Evolutionary conservation across 2,797 vertebrate genomes (phyloP), one percentile per base, ranked within the genome.

Genomic region (Sebastes steindachneri): DNA sequence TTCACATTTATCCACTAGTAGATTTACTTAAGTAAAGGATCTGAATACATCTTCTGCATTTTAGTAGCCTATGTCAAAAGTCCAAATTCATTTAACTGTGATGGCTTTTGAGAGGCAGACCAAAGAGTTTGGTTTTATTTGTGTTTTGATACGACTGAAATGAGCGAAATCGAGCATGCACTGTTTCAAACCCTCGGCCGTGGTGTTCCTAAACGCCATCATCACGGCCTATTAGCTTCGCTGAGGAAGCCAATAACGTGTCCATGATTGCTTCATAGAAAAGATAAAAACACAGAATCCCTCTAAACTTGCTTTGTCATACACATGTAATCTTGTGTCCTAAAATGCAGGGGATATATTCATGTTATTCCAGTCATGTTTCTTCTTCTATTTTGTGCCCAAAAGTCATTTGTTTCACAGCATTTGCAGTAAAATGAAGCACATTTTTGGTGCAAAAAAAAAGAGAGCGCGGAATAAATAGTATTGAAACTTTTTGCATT

Each of bases 151-250:
- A 48, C n/a, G 17, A 88, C 64, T 75, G 79, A 85, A 79, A 77
- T 79, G 72, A 77, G 73, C 1, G 68, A 85, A 89, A 90, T 89
- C 67, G 75, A 75, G 75, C 84, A 63, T 88, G 77, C 19, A 51
- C 41, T 68, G 41, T 84, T 88, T 82, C 76, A 81, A 87, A 86
- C 89, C 79, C 72, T 86, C 23, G 1, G 41, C 82, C 26, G 0
- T 37, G 54, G 78, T 86, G 86, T 88, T 87, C 88, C 83, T 57
- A 58, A 90, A 88, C 74, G 76, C 57, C 63, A 81, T 89, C 83
- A 86, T 86, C 81, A 86, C n/a, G 75, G 86, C 67, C 81, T 88
- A 86, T 91, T 90, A 85, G 87, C 82, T 75, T 64, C 78, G 29
- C 62, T 53, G 57, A 88, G 64, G 73, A 68, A 84, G 83, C 81